Conservation (phyloP, 2,113 vertebrate species). For the Indicator indicator region DNA sequence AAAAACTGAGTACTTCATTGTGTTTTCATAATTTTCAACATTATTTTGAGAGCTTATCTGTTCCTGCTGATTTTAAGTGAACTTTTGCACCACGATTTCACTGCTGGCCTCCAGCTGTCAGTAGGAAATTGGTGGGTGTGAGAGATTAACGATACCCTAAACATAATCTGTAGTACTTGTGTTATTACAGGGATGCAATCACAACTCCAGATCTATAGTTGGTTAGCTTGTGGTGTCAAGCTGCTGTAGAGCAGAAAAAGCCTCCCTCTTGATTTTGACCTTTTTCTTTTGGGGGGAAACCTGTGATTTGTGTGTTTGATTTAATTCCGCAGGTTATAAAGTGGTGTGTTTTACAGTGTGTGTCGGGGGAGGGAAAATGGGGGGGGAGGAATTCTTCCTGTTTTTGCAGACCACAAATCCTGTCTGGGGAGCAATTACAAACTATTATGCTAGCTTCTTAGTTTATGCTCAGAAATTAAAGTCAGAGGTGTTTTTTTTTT, state of each 20-base stretch:
- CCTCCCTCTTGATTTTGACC: not conserved
- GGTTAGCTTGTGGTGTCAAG: constrained; percentile 21
- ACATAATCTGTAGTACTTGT: constrained; percentile 63
- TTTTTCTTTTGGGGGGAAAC: not conserved
- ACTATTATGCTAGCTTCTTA: constrained; percentile 44
- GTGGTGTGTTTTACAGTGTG: constrained; percentile 24
- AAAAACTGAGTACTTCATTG: constrained; percentile 28
- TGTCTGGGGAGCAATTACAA: constrained; percentile 27
- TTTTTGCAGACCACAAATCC: constrained; percentile 59
- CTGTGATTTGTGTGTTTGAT: constrained; percentile 43
- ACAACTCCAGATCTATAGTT: constrained; percentile 26
- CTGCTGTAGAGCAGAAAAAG: constrained; percentile 24
- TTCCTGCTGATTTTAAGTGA: constrained; percentile 63
- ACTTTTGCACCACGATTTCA: constrained; percentile 57
- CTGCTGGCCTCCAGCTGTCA: constrained; percentile 59
- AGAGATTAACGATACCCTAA: constrained; percentile 72
- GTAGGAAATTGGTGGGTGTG: constrained; percentile 75
- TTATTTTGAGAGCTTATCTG: constrained; percentile 64
- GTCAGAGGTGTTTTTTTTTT: not conserved
- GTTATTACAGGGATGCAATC: constrained; percentile 71
- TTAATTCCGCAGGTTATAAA: constrained; percentile 56
- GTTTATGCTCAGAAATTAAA: constrained; percentile 38
- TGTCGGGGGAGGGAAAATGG: not conserved
- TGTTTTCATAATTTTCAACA: constrained; percentile 1
- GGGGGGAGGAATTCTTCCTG: constrained; percentile 56